Evolutionary conservation across 92 coral and sea anemone species (phyloP), one percentile per base, ranked within the genome.

Genomic region (Bergia sp.): DNA sequence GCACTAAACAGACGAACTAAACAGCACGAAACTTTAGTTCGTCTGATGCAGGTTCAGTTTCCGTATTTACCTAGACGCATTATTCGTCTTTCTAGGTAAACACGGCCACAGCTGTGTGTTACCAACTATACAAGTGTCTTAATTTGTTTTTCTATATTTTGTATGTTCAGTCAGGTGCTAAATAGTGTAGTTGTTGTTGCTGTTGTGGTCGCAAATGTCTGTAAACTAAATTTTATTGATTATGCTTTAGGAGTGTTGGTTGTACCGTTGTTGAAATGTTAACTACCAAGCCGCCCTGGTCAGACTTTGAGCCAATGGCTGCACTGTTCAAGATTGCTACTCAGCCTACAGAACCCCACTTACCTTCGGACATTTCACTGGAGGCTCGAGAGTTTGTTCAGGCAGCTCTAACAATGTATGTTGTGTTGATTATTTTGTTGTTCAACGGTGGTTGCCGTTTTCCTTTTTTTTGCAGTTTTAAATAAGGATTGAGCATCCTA

Each of bases 291-390:
- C 99, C 99, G 2, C 99, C 99, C 12, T 97, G 99, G 99, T 87
- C 99, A 6, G 96, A 97, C 23, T 96, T 91, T 76, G 99, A 97
- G 85, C 99, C 99, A 64, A 97, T 97, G 99, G 99, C 99, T 3
- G 99, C 99, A 10, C 94, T 97, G 10, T 97, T 97, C 90, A 97
- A 97, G 88, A 97, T 97, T 76, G 99, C 99, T 11, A 97, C 99
- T 0, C 98, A 96, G 72, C 91, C 92, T 44, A 97, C 99, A 0
- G 98, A 97, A 42, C 98, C 99, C 2, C 90, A 90, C 7, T 90
- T 97, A 78, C 94, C 97, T 15, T 77, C 55, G 2, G 99, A 97
- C 37, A 79, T 92, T 13, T 94, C 98, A 39, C 89, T 85, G 42
- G 93, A 92, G 45, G 96, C 98, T 41, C 91, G 94, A 38, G 99